Percentiles rank a stretch among this genome's conserved stretches.
These are phyloP conservation scores for Cepaea nemoralis DNA, from an alignment of 1,140 invertebrate species.

Conservation along the genomic window DNA sequence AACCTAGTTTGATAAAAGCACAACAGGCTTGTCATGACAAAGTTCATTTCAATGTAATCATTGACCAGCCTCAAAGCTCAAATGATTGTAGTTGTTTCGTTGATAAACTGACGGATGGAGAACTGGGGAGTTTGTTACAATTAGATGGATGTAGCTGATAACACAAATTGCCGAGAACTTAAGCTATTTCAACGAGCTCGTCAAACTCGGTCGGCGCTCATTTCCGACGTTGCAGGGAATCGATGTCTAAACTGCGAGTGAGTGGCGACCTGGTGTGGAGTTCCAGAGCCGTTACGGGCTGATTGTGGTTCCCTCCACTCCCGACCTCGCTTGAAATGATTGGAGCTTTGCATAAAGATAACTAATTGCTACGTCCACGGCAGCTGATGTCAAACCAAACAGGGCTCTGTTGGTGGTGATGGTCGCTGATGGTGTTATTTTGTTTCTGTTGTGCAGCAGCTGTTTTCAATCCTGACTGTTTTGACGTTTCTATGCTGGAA, in stretches of 20 bases:
- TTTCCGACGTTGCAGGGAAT: conserved; percentile 7
- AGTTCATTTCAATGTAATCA: neutral
- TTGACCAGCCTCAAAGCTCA: neutral
- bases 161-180: conserved; percentile 18
- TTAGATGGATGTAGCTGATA: neutral
- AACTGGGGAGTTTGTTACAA: neutral
- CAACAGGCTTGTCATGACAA: neutral
- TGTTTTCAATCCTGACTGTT: neutral
- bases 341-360: conserved; percentile 1
- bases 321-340: neutral
- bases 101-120: neutral
- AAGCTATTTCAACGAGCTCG: neutral
- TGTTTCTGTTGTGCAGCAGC: neutral
- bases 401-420: neutral
- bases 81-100: neutral
- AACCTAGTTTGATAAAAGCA: neutral
- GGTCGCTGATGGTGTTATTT: neutral
- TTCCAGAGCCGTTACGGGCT: neutral
- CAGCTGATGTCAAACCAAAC: neutral
- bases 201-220: conserved; percentile 6
- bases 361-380: conserved; percentile 15
- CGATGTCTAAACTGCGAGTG: conserved; percentile 15
- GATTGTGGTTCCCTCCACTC: neutral
- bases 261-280: neutral
- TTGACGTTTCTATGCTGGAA: too few relatives aligned